These are phyloP conservation scores for Vireo griseus DNA, from an alignment of 2,797 vertebrate genomes.

Conservation along the genomic window DNA sequence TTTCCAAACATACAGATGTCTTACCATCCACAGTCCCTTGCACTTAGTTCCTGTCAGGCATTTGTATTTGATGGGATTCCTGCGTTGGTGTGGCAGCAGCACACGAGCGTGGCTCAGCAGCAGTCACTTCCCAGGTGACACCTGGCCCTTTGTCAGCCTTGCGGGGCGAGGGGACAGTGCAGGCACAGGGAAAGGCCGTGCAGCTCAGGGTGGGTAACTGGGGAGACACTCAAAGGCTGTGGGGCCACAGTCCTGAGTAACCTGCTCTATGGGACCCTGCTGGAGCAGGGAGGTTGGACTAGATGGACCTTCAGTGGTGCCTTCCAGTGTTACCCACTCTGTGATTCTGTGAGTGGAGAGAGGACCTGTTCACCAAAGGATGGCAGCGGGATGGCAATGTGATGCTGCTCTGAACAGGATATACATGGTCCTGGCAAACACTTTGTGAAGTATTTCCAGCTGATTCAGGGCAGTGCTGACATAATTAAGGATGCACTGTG, in stretches of 20 bases:
- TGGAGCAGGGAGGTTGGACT: not conserved
- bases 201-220: not conserved
- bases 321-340: fast-evolving
- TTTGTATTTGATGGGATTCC: not conserved
- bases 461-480: not conserved
- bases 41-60: not conserved
- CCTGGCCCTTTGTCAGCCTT: fast-evolving
- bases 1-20: not conserved
- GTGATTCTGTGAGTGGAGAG: not conserved
- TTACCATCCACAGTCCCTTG: not conserved
- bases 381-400: not conserved
- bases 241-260: not conserved
- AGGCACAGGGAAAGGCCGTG: not conserved
- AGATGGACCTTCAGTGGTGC: not conserved
- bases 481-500: not conserved
- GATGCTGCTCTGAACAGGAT: not conserved
- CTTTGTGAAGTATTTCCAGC: not conserved
- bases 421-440: fast-evolving
- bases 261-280: not conserved
- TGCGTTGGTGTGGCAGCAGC: not conserved
- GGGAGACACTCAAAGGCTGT: not conserved
- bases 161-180: fast-evolving
- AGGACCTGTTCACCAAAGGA: not conserved
- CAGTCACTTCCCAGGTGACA: not conserved
- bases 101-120: not conserved